Evolutionary conservation across 2,888 invertebrate species (phyloP).

Genomic region (Chaitophorus viminalis): DNA sequence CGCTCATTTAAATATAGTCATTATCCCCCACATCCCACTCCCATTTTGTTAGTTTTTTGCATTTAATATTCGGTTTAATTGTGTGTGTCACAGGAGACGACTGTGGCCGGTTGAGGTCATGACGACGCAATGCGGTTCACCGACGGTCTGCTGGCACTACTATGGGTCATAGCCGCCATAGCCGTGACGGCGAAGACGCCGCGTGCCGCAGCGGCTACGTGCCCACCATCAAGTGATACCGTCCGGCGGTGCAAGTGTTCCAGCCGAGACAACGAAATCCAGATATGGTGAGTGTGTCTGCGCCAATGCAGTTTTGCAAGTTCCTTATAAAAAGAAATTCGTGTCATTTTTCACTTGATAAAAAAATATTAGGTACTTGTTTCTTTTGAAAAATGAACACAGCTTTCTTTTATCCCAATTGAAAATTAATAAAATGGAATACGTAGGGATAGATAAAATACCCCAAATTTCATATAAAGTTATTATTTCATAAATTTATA

Average conservation of each 20-base stretch:
- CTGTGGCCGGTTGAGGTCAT: constrained; percentile 59
- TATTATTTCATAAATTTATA: no score
- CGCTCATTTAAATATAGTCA: no score
- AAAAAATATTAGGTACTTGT: no score
- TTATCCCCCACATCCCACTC: no score
- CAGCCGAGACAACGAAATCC: constrained; percentile 79
- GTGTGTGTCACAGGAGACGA: constrained; percentile 8
- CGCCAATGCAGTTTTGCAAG: no score
- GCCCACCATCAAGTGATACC: constrained; percentile 81
- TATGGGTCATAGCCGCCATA: constrained; percentile 43
- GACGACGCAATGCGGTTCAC: constrained; percentile 60
- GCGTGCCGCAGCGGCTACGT: constrained; percentile 67
- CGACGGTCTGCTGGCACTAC: constrained; percentile 58
- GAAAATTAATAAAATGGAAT: no score
- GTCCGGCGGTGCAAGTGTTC: constrained; percentile 87
- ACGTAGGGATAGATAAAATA: no score
- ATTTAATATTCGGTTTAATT: not conserved
- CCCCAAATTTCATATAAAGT: no score
- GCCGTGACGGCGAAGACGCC: constrained; percentile 33
- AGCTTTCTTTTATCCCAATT: no score
- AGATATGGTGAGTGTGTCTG: constrained; percentile 78
- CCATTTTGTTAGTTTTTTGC: not conserved
- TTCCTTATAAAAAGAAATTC: no score
- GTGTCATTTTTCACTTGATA: no score
- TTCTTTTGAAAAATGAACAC: no score